Conservation (phyloP, 2,888 invertebrate genomes). For the Tanaodytes sp. region DNA sequence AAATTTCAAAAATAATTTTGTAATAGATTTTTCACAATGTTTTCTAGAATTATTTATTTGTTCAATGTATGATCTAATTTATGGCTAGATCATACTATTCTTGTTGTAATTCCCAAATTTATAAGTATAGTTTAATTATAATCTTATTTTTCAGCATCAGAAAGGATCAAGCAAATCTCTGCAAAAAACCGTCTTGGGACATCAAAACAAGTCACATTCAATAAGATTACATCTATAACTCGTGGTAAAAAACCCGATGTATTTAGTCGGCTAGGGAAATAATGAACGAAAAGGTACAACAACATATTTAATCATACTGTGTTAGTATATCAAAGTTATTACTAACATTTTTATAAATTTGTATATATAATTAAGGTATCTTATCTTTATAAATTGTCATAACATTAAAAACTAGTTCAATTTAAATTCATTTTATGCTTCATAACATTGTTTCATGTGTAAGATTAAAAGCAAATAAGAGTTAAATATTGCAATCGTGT, state of each 20-base stretch:
- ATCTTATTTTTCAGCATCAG: conserved; percentile 62
- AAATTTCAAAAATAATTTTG: too few relatives aligned
- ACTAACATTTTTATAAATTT: conserved; percentile 41
- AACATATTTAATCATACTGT: not conserved
- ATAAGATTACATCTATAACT: conserved; percentile 64
- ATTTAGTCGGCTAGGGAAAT: conserved; percentile 69
- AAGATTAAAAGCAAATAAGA: too few relatives aligned
- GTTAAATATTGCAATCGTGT: too few relatives aligned
- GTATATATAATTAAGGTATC: conserved; percentile 35
- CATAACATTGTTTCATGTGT: not conserved
- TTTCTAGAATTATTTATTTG: too few relatives aligned
- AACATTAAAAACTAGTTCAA: not conserved
- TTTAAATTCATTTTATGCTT: conserved; percentile 22
- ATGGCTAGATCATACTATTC: too few relatives aligned
- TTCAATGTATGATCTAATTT: too few relatives aligned
- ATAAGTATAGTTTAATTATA: too few relatives aligned
- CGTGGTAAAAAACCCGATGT: conserved; percentile 67
- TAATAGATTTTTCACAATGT: too few relatives aligned
- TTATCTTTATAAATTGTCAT: conserved; percentile 12
- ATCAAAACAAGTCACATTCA: conserved; percentile 70
- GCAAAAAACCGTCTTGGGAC: conserved; percentile 69
- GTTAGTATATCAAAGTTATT: conserved; percentile 23
- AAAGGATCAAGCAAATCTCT: conserved; percentile 62
- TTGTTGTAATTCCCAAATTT: too few relatives aligned
- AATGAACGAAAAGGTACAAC: conserved; percentile 34